Conservation (phyloP, 2,797 vertebrate genomes). For the Fringilla coelebs region DNA sequence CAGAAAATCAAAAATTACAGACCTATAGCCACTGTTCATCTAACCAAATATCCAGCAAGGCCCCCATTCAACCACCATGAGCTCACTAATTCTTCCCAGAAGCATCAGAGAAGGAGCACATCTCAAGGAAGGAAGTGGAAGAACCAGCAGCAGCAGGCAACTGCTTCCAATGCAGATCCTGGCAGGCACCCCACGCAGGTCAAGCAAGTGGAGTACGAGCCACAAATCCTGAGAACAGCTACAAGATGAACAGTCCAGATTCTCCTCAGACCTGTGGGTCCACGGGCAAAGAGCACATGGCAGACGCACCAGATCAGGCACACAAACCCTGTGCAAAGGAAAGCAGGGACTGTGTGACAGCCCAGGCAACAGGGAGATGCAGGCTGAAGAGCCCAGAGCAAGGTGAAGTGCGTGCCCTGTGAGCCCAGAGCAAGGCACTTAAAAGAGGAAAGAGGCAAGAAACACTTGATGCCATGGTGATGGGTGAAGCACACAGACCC, state of each 20-base stretch:
- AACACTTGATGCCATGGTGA: not conserved
- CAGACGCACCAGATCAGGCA: rapidly evolving
- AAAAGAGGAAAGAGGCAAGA: not conserved
- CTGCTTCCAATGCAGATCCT: not conserved
- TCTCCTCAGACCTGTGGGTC: not conserved
- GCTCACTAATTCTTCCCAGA: not conserved
- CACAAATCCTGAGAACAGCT: not conserved
- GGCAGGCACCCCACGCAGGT: not conserved
- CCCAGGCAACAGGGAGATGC: not conserved
- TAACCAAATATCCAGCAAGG: not conserved
- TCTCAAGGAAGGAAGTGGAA: not conserved
- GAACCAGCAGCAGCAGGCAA: not conserved
- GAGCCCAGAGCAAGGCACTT: not conserved
- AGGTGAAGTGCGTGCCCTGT: not conserved
- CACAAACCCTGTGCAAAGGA: not conserved
- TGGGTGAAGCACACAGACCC: not conserved
- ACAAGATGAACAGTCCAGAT: not conserved
- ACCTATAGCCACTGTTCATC: not conserved
- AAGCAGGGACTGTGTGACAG: not conserved
- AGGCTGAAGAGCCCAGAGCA: not conserved
- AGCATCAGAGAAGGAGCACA: not conserved
- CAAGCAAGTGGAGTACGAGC: not conserved
- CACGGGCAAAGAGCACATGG: not conserved
- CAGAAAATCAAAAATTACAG: not conserved
- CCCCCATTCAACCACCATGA: not conserved